These are phyloP conservation scores for Galagoides demidoff DNA, from an alignment of 2,797 vertebrate genomes.

Conservation along the genomic window DNA sequence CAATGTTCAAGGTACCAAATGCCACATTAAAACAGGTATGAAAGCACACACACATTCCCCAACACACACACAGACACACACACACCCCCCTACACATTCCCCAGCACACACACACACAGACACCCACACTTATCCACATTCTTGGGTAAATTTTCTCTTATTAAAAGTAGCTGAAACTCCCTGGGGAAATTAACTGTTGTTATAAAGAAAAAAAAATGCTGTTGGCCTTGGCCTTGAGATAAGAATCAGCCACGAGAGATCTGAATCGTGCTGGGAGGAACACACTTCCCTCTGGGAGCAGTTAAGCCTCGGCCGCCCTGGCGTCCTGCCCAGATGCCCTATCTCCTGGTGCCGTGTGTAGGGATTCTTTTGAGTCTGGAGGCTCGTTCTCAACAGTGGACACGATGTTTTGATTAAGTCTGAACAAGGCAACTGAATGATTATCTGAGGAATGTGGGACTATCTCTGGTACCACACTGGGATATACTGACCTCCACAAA, in stretches of 20 bases:
- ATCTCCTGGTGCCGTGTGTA: constrained; percentile 31
- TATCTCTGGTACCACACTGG: neutral
- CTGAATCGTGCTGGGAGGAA: constrained; percentile 40
- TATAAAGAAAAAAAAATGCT: constrained; percentile 49
- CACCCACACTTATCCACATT: neutral
- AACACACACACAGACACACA: neutral
- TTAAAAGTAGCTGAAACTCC: constrained; percentile 64
- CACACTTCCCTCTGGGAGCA: constrained; percentile 39
- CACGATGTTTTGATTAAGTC: constrained; percentile 77
- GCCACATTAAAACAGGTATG: neutral
- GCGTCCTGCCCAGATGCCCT: constrained; percentile 64
- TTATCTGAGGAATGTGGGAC: constrained; percentile 70
- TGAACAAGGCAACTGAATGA: constrained; percentile 40
- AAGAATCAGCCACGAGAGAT: constrained; percentile 65
- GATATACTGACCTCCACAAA: constrained; percentile 30
- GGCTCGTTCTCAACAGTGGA: constrained; percentile 28
- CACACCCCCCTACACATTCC: neutral
- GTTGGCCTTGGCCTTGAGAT: constrained; percentile 65
- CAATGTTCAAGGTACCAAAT: neutral
- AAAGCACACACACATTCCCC: neutral
- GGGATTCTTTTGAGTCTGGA: constrained; percentile 15
- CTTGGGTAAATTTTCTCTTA: constrained; percentile 59
- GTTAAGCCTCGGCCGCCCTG: constrained; percentile 65
- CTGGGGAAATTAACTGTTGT: constrained; percentile 66
- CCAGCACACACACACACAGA: neutral